Evolutionary conservation across 2,888 invertebrate genomes (phyloP), one percentile per base, ranked within the genome.

Genomic region (Standfussiana lucernea): DNA sequence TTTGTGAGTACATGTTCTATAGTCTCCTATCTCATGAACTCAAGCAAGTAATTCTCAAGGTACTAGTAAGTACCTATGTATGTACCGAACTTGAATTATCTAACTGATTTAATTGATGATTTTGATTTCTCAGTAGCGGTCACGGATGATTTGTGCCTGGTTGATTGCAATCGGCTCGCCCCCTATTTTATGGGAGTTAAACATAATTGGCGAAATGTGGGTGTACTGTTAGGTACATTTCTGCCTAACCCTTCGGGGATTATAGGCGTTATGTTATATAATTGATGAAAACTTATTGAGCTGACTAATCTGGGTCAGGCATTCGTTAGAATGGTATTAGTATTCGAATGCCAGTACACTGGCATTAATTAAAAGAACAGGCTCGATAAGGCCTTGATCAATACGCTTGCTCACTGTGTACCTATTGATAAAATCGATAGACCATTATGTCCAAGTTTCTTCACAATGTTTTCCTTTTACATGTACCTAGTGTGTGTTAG

Each of bases 381-480:
- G 1, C 32, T 32, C 18, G 28, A 61, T 37, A 62, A n/a, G 37
- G 13, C 24, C 8, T 32, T 61, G 8, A 47, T 59, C 28, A 45
- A 73, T 74, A 24, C 24, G 24, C 47, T 40, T 32, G 32, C 11
- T 72, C 40, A 72, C 32, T 69, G 32, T 11, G 47, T 50, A 64
- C 18, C 13, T 35, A 75, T 75, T 62, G 2, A 62, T 50, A 32
- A 42, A 75, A 75, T 50, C 42, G 15, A 40, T 50, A 62, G 15
- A n/a, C n/a, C 15, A 45, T 53, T 42, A 53, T n/a, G 5, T 32
- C 32, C 8, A 56, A 45, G 28, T 65, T 72, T 65, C 21, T 21
- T 37, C 15, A 45, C 7, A 72, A 73, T 35, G n/a, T 42, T 70
- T 69, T 40, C 15, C 3, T n/a, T 69, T 8, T 7, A 18, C 28